Evolutionary conservation across 1,140 invertebrate species (phyloP).

Genomic region (Trigoniulus corallinus): DNA sequence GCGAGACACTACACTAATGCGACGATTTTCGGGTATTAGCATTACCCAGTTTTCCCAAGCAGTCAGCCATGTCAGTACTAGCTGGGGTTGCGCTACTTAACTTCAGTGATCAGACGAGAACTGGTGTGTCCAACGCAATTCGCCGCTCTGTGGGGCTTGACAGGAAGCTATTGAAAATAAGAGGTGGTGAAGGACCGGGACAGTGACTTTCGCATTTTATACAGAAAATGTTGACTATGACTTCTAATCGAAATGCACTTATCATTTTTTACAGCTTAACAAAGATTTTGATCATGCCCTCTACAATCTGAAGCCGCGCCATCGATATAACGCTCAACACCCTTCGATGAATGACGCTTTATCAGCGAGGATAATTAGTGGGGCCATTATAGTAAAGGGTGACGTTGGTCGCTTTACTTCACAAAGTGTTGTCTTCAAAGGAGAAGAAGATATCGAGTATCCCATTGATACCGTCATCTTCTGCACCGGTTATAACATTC

Average conservation of each 20-base stretch:
- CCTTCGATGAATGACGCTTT: slow-evolving; percentile 38
- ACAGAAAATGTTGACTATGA: background rate
- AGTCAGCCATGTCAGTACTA: too few species aligned
- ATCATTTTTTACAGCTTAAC: slow-evolving; percentile 11
- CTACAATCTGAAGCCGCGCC: slow-evolving; percentile 29
- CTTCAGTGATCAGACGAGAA: too few species aligned
- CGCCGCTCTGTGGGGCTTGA: too few species aligned
- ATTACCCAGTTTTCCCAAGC: too few species aligned
- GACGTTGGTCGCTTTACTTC: slow-evolving; percentile 23
- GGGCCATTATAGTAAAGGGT: slow-evolving; percentile 27
- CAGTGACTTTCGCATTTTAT: background rate
- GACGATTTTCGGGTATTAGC: too few species aligned
- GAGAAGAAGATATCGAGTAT: slow-evolving; percentile 17
- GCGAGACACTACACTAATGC: too few species aligned
- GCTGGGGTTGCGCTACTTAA: too few species aligned
- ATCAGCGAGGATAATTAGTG: slow-evolving; percentile 30
- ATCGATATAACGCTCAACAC: slow-evolving; percentile 31
- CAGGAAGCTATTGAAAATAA: too few species aligned
- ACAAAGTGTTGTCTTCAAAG: slow-evolving; percentile 24
- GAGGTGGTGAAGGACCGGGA: background rate
- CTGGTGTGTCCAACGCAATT: too few species aligned
- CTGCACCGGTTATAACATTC: slow-evolving; percentile 11
- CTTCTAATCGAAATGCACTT: too few species aligned
- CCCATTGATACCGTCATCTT: slow-evolving; percentile 12
- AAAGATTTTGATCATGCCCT: slow-evolving; percentile 29